phyloP scores from a whole-genome alignment of 2,113 vertebrate species.

The Budorcas taxicolor region DNA sequence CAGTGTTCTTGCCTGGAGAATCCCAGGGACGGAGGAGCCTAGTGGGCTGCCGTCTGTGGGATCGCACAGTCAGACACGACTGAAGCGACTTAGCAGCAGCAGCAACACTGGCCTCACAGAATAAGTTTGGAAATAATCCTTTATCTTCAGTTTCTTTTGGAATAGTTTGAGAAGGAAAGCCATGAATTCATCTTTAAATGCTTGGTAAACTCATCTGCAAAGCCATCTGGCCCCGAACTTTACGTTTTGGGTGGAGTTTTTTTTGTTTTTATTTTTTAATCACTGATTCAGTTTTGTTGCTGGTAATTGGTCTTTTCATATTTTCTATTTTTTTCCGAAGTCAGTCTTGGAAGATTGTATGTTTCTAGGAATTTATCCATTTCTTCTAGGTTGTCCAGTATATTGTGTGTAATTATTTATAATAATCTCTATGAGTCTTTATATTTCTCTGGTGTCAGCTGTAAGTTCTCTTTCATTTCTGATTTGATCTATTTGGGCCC shows the following conservation, averaged over 20 bases:
- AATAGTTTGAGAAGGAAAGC: neutral
- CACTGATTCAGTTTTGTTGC: neutral
- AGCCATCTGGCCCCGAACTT: neutral
- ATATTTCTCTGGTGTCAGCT: neutral
- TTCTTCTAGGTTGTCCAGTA: neutral
- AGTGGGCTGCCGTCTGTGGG: too few species aligned
- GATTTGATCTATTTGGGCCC: neutral
- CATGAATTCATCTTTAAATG: neutral
- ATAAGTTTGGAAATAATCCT: neutral
- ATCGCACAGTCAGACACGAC: too few species aligned
- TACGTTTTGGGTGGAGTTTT: fast-evolving
- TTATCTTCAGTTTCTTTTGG: neutral
- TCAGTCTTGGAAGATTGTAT: neutral
- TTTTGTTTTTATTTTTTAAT: neutral
- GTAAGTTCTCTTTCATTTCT: neutral
- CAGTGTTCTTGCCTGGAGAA: too few species aligned
- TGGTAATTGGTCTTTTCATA: neutral
- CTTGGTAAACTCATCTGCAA: neutral
- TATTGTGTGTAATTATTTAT: neutral
- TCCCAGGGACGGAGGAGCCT: too few species aligned
- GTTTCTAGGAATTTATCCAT: neutral
- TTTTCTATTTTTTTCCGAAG: neutral
- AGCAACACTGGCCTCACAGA: neutral
- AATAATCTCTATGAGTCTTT: neutral
- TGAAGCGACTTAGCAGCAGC: too few species aligned